These are phyloP conservation scores for Acyrthosiphon pisum DNA, from an alignment of 1,140 invertebrate genomes.

Conservation along the genomic window DNA sequence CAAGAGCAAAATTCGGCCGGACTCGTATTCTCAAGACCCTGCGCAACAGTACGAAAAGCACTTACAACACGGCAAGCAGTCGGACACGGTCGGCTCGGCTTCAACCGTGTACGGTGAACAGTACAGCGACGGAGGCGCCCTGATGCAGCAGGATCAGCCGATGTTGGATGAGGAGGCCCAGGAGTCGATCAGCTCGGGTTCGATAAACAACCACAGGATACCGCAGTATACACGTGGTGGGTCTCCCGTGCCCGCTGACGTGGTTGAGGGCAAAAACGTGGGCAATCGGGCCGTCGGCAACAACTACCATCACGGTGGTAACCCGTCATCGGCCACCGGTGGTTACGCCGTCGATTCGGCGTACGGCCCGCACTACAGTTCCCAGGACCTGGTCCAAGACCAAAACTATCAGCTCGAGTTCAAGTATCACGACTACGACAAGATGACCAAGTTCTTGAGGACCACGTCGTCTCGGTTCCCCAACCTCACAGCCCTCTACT, in stretches of 20 bases:
- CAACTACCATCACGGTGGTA: not conserved
- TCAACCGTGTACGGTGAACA: conserved; percentile 40
- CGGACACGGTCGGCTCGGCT: conserved; percentile 16
- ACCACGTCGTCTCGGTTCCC: conserved; percentile 81
- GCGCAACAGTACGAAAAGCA: conserved; percentile 33
- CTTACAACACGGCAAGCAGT: conserved; percentile 8
- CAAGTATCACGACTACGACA: conserved; percentile 88
- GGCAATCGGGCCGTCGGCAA: not conserved
- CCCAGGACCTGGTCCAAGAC: conserved; percentile 54
- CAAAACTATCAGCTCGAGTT: conserved; percentile 70
- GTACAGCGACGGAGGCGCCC: not conserved
- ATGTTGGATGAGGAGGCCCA: conserved; percentile 52
- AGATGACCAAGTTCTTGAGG: conserved; percentile 83
- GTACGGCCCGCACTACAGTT: conserved; percentile 22
- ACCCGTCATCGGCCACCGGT: not conserved
- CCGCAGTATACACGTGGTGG: conserved; percentile 47
- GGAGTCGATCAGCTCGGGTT: conserved; percentile 56
- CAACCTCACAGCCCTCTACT: conserved; percentile 86
- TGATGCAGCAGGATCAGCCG: conserved; percentile 28
- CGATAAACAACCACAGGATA: conserved; percentile 56
- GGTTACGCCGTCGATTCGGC: conserved; percentile 31
- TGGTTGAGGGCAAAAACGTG: conserved; percentile 30
- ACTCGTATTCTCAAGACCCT: conserved; percentile 25
- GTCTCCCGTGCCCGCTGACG: not conserved
- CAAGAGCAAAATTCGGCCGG: conserved; percentile 46